A percentile compares a stretch with the other conserved stretches of the same genome.
These are phyloP conservation scores for Ypsolopha sequella DNA, from an alignment of 2,888 invertebrate species.

Conservation along the genomic window DNA sequence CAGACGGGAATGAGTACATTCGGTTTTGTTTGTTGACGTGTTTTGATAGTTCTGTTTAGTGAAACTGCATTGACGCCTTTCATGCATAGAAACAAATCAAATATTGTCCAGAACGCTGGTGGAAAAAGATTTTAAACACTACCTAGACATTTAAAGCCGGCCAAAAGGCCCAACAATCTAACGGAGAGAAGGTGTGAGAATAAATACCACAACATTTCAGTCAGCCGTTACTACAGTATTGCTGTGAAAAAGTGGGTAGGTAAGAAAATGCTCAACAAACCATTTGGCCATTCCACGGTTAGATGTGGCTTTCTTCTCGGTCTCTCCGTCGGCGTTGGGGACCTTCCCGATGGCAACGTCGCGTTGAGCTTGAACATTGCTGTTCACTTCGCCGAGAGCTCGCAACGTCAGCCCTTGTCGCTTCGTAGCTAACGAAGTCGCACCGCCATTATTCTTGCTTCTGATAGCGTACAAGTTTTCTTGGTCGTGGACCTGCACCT, in stretches of 20 bases:
- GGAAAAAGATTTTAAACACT: no score
- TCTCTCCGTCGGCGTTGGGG: slow-evolving; percentile 38
- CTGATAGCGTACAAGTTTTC: slow-evolving; percentile 43
- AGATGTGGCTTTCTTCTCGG: slow-evolving; percentile 42
- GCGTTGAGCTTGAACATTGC: slow-evolving; percentile 44
- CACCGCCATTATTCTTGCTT: slow-evolving; percentile 31
- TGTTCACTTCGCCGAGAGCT: slow-evolving; percentile 52
- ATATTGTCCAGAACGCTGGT: no score
- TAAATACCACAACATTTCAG: neutral
- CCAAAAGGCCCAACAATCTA: neutral
- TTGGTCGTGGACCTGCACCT: slow-evolving; percentile 46
- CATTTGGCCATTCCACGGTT: slow-evolving; percentile 20
- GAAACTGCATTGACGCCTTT: no score
- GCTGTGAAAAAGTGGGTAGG: slow-evolving; percentile 16
- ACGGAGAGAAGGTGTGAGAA: neutral
- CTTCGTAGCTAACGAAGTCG: slow-evolving; percentile 26
- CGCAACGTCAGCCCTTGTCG: slow-evolving; percentile 38
- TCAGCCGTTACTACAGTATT: neutral
- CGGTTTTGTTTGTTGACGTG: no score
- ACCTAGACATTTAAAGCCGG: no score
- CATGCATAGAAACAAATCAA: no score
- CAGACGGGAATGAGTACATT: no score
- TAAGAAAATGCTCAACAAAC: slow-evolving; percentile 1
- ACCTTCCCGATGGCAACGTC: slow-evolving; percentile 40
- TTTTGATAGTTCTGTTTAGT: no score